These are phyloP conservation scores for Blera fallax DNA, from an alignment of 2,888 invertebrate species.

Conservation along the genomic window DNA sequence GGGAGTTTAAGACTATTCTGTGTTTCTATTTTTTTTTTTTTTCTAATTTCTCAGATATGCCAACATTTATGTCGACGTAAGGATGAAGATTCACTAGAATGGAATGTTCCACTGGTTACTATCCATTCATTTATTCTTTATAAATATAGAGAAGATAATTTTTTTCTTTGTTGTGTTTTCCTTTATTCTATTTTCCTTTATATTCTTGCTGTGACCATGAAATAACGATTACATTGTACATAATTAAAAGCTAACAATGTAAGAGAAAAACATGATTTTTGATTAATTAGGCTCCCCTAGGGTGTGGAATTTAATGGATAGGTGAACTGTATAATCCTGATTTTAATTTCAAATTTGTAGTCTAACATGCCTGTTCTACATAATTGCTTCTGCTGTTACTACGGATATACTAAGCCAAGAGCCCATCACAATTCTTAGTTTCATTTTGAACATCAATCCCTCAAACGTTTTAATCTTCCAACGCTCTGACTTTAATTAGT, in stretches of 20 bases:
- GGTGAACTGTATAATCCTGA: neutral
- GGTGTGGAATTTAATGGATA: neutral
- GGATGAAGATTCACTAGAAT: neutral
- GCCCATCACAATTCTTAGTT: neutral
- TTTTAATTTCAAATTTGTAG: neutral
- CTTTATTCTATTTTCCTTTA: neutral
- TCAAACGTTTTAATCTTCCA: neutral
- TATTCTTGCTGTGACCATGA: neutral
- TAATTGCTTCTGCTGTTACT: neutral
- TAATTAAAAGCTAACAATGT: neutral
- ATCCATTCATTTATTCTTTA: neutral
- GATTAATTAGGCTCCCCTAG: neutral
- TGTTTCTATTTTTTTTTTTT: neutral
- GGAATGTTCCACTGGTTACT: neutral
- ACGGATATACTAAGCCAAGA: neutral
- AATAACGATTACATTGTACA: neutral
- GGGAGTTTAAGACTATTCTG: neutral
- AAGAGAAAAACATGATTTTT: neutral
- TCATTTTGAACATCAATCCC: neutral
- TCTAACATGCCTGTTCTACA: neutral
- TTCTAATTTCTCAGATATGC: neutral
- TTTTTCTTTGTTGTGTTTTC: neutral
- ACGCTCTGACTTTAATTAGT: neutral
- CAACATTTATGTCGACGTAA: neutral
- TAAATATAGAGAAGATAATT: neutral